Evolutionary conservation across 1,140 invertebrate species (phyloP), one percentile per base, ranked within the genome.

Genomic region (Pachypsylla venusta): DNA sequence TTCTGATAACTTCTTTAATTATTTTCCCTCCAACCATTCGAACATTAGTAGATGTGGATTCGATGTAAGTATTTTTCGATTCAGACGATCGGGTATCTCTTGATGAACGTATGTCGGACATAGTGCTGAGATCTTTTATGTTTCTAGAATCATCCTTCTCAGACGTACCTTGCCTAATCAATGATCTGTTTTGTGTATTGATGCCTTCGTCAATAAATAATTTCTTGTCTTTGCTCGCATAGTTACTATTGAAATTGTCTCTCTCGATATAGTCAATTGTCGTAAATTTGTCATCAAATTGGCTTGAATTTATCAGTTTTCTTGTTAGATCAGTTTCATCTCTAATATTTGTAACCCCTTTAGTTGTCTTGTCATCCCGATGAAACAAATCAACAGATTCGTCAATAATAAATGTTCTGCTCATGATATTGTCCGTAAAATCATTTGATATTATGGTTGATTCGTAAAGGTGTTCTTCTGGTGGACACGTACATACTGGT

Each of bases 1-100:
- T 48, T 10, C 42, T n/a, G 7, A 22, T 48, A 4, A 48, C 42
- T 48, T 56, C 56, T 53, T 64, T 62, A 1, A 64, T 55, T 5
- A 64, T 56, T 62, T 64, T 64, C 25, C 63, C 63, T 35, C 61
- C 63, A 26, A 64, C 61, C 55, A 64, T 58, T 54, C 59, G 59
- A 2, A 60, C 57, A 25, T 56, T 30, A 2, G 55, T 28, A 2
- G 55, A 26, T 16, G 55, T 27, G 2, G 55, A 28, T 13, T 22
- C 28, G n/a, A 57, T 20, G 20, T 57, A 57, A 30, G 54, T 24
- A 20, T n/a, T 57, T 3, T 30, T 26, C 22, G 55, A n/a, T 2
- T 19, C 28, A 19, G 25, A 19, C 2, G 25, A 26, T 57, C 2
- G 10, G 16, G 14, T 16, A 25, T 27, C 26, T 55, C 12, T 55